A percentile compares a stretch with the other conserved stretches of the same genome.
These are phyloP conservation scores for Drosophila micromelanica DNA, from an alignment of 1,140 invertebrate genomes.

Conservation along the genomic window DNA sequence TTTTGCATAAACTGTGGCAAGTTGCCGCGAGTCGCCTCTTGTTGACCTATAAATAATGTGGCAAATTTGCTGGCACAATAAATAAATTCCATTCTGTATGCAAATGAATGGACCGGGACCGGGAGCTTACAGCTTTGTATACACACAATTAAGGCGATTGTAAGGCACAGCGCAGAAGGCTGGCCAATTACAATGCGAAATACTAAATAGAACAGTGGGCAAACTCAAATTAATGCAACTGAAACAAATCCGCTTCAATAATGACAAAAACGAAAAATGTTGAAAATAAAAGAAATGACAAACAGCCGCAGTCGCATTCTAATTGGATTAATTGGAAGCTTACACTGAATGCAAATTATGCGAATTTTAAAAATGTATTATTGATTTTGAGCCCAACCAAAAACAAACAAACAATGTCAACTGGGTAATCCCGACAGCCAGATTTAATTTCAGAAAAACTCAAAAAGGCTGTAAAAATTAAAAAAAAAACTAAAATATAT, in stretches of 20 bases:
- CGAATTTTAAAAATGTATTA: background rate
- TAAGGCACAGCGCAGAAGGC: slow-evolving; percentile 7
- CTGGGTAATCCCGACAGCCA: too few species aligned
- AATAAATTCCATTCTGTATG: slow-evolving; percentile 70
- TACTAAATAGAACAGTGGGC: slow-evolving; percentile 1
- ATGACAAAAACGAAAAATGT: background rate
- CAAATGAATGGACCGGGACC: slow-evolving; percentile 43
- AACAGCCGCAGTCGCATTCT: slow-evolving; percentile 1
- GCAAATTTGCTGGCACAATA: slow-evolving; percentile 65
- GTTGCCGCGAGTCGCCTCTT: slow-evolving; percentile 5
- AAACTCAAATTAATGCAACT: slow-evolving; percentile 22
- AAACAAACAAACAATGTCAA: too few species aligned
- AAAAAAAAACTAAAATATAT: too few species aligned
- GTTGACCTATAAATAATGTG: slow-evolving; percentile 74
- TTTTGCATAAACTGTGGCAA: slow-evolving; percentile 54
- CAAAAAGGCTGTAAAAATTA: too few species aligned
- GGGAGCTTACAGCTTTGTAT: slow-evolving; percentile 16
- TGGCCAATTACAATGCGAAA: slow-evolving; percentile 25
- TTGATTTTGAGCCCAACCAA: too few species aligned
- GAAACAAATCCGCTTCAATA: slow-evolving; percentile 30
- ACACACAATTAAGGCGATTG: slow-evolving; percentile 34
- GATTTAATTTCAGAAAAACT: too few species aligned
- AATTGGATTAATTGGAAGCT: slow-evolving; percentile 35
- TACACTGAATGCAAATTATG: slow-evolving; percentile 16
- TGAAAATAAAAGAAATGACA: background rate